These are phyloP conservation scores for Erethizon dorsatum DNA, from an alignment of 2,797 vertebrate species.

Conservation along the genomic window DNA sequence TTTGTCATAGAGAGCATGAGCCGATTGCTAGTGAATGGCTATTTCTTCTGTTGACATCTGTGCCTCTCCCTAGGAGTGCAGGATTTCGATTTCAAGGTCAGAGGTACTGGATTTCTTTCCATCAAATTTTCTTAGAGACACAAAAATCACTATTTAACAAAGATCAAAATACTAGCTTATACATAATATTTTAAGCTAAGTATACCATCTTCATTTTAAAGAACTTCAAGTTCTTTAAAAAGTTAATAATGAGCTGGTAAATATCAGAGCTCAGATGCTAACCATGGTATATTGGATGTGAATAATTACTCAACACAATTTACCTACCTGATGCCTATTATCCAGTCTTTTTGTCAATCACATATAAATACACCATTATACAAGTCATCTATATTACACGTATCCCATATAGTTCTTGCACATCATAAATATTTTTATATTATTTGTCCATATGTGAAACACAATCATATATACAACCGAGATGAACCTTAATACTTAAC, in stretches of 20 bases:
- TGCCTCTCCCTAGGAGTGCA: background rate
- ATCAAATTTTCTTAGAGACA: background rate
- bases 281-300: background rate
- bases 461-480: background rate
- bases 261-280: background rate
- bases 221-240: background rate
- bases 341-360: background rate
- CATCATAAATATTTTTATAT: background rate
- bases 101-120: constrained; percentile 30
- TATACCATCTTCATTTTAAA: background rate
- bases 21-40: background rate
- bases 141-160: background rate
- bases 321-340: background rate
- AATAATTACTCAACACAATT: background rate
- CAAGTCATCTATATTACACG: background rate
- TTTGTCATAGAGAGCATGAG: background rate
- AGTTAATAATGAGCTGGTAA: background rate
- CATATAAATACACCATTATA: background rate
- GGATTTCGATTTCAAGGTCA: constrained; percentile 52
- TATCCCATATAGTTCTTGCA: background rate
- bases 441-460: background rate
- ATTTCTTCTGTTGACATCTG: background rate
- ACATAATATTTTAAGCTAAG: background rate
- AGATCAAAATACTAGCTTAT: constrained; percentile 10
- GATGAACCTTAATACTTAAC: background rate